A percentile compares a stretch with the other conserved stretches of the same genome.
phyloP scores from a whole-genome alignment of 2,888 invertebrate genomes.

The Plemyria rubiginata region DNA sequence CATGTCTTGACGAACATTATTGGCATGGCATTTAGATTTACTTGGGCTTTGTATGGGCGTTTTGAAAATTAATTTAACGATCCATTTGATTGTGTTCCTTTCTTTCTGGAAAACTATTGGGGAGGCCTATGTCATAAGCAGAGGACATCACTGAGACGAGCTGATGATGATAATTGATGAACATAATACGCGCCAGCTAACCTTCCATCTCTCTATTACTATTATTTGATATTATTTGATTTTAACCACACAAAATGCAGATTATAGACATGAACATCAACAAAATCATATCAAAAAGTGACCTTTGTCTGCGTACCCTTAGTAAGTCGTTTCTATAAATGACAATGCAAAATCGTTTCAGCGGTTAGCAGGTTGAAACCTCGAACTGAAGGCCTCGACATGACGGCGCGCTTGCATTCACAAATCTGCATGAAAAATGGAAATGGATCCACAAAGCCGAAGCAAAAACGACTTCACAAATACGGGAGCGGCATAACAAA shows the following conservation, averaged over 20 bases:
- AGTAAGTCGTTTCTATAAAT: constrained; percentile 29
- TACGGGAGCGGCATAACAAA: constrained; percentile 41
- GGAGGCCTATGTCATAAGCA: too few relatives aligned
- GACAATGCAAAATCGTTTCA: constrained; percentile 33
- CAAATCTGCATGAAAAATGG: constrained; percentile 57
- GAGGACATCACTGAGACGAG: too few relatives aligned
- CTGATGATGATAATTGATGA: too few relatives aligned
- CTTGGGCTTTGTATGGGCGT: neutral
- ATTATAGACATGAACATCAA: too few relatives aligned
- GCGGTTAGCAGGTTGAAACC: constrained; percentile 35
- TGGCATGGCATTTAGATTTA: neutral
- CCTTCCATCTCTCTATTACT: too few relatives aligned
- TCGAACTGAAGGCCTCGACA: constrained; percentile 29
- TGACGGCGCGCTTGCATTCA: constrained; percentile 37
- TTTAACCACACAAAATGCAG: too few relatives aligned
- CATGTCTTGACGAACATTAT: neutral
- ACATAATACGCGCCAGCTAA: too few relatives aligned
- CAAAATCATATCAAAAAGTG: too few relatives aligned
- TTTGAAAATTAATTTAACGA: too few relatives aligned
- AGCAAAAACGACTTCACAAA: constrained; percentile 46
- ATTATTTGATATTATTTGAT: too few relatives aligned
- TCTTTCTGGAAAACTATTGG: too few relatives aligned
- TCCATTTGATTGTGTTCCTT: too few relatives aligned
- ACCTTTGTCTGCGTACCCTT: constrained; percentile 12
- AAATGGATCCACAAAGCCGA: constrained; percentile 50